Evolutionary conservation across 2,888 invertebrate species (phyloP), one percentile per base, ranked within the genome.

Genomic region (Taphrorychus bicolor): DNA sequence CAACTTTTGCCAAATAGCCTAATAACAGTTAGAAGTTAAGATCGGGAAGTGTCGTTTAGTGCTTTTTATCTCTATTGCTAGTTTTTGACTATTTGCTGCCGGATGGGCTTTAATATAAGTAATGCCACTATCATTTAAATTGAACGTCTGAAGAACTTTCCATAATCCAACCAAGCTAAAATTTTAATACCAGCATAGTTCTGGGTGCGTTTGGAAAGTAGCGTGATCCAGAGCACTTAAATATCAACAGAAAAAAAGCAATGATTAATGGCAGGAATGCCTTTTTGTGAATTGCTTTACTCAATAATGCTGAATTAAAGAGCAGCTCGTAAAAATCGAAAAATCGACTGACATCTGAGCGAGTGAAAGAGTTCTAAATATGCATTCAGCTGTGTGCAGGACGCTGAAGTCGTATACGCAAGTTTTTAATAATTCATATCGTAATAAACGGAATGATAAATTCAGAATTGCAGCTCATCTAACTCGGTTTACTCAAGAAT

Each of bases 141-240:
- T 32, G 32, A n/a, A n/a, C n/a, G 32, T 3, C 32, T 11, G 11
- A 32, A 32, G 11, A 9, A 32, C 32, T 14, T 32, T 32, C 11
- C 32, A 2, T 32, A 3, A 32, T 32, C 9, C 32, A 32, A n/a
- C n/a, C n/a, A n/a, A n/a, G n/a, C n/a, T 32, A 32, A 32, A 32
- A 9, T 32, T 3, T 9, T 32, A 32, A 32, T 32, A 9, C 32
- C 32, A 32, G 7, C 32, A 32, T 32, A 53, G 53, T 22, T 66
- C 21, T 59, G 59, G 42, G 59, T 56, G 21, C 54, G 59, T 66
- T 64, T 45, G 49, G 59, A 19, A 48, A 59, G 54, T 59, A 49
- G 59, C 65, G 59, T 66, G 65, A 59, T 59, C 14, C 18, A 14
- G n/a, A 23, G 41, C 59, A 66, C 65, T 66, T 66, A 66, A 54